These are phyloP conservation scores for Alloscopus bannaensis DNA, from an alignment of 2,888 invertebrate species.

Conservation along the genomic window DNA sequence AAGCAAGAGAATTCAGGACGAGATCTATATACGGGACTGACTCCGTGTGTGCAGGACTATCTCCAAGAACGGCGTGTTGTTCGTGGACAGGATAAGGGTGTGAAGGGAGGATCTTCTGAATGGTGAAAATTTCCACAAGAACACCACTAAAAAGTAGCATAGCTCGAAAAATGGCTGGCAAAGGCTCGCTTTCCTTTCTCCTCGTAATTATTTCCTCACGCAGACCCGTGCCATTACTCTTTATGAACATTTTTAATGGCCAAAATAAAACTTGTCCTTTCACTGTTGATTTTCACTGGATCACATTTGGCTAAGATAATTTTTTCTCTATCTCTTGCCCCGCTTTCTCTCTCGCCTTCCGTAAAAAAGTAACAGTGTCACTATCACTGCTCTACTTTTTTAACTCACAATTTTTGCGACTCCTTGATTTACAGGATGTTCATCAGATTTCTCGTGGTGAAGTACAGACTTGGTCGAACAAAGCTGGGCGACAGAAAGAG, in stretches of 20 bases:
- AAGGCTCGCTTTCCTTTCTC: constrained; percentile 35
- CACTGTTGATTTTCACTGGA: constrained; percentile 25
- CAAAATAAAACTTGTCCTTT: constrained; percentile 50
- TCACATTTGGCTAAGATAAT: constrained; percentile 25
- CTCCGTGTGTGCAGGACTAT: too few species aligned
- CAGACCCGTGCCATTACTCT: constrained; percentile 43
- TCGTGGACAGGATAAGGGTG: constrained; percentile 16
- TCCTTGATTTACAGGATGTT: too few species aligned
- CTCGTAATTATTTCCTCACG: not conserved
- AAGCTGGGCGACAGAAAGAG: too few species aligned
- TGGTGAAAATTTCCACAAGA: not conserved
- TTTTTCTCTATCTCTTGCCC: too few species aligned
- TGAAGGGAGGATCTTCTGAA: constrained; percentile 10
- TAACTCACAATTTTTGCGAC: not conserved
- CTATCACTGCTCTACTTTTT: not conserved
- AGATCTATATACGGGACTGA: too few species aligned
- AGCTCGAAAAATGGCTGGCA: constrained; percentile 31
- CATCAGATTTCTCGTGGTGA: too few species aligned
- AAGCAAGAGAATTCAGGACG: too few species aligned
- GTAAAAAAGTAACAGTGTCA: too few species aligned
- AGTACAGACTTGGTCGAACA: too few species aligned
- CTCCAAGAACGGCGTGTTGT: too few species aligned
- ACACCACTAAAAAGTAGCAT: constrained; percentile 35
- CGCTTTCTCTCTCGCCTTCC: too few species aligned
- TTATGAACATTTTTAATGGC: constrained; percentile 54